phyloP scores from a whole-genome alignment of 2,888 invertebrate genomes.

The Lepetodrilus schrolli region DNA sequence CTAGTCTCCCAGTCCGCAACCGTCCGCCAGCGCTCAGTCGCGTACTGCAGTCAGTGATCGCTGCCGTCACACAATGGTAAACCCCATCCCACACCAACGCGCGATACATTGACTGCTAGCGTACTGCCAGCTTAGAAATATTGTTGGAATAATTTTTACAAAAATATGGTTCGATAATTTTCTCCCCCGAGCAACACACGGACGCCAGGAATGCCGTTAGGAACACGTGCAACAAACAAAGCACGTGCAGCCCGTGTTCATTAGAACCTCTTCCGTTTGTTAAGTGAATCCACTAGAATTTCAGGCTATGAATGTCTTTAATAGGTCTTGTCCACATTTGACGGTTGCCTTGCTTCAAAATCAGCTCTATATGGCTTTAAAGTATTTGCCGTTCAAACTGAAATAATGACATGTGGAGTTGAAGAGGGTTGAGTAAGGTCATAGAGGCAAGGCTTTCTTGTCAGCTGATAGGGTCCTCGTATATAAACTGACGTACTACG shows the following conservation, averaged over 20 bases:
- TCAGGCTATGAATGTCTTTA: background rate
- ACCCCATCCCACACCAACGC: background rate
- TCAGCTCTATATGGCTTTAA: background rate
- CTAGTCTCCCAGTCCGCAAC: background rate
- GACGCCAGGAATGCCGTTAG: background rate
- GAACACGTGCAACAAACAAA: background rate
- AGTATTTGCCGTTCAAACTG: slow-evolving; percentile 2
- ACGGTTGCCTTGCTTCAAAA: background rate
- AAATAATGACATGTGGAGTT: too few relatives aligned
- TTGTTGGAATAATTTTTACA: background rate
- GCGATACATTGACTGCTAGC: background rate
- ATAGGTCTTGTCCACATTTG: background rate
- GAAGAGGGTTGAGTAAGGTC: too few relatives aligned
- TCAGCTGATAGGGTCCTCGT: too few relatives aligned
- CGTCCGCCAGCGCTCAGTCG: slow-evolving; percentile 5
- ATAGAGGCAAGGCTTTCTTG: too few relatives aligned
- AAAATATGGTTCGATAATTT: slow-evolving; percentile 13
- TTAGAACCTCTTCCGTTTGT: background rate
- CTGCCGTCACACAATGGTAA: background rate
- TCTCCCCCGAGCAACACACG: background rate
- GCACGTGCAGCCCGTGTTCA: slow-evolving; percentile 3
- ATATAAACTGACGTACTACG: too few relatives aligned
- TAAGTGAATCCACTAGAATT: slow-evolving; percentile 4
- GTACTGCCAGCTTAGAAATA: background rate
- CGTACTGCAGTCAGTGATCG: background rate